phyloP scores from a whole-genome alignment of 2,888 invertebrate genomes.

The Xiphydria camelus region DNA sequence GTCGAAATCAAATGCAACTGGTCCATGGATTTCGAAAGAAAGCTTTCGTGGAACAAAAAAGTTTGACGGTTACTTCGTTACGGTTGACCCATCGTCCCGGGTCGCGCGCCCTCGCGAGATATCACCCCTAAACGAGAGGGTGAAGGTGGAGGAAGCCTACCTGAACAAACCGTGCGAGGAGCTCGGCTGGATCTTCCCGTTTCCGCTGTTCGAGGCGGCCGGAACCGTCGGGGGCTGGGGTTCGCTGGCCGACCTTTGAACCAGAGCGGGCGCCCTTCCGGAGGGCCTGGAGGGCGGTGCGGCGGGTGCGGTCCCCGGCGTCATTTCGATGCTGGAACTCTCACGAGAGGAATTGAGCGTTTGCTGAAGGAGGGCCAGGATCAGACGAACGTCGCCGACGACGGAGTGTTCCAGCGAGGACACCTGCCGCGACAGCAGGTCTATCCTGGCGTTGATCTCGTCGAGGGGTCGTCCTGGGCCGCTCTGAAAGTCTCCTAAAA shows the following conservation, averaged over 20 bases:
- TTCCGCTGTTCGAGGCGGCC: conserved; percentile 59
- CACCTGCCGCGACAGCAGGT: conserved; percentile 71
- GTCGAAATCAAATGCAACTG: conserved; percentile 57
- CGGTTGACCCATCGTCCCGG: too few species aligned
- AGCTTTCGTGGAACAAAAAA: conserved; percentile 49
- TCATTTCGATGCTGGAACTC: conserved; percentile 51
- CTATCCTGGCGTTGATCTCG: conserved; percentile 68
- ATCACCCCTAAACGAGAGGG: background rate
- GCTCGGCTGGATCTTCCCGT: conserved; percentile 50
- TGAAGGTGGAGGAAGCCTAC: conserved; percentile 27
- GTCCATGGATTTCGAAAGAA: conserved; percentile 57
- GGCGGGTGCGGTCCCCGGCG: conserved; percentile 67
- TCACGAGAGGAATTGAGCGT: conserved; percentile 54
- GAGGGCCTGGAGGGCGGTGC: conserved; percentile 56
- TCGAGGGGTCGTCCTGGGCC: conserved; percentile 60
- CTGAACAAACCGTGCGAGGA: conserved; percentile 52
- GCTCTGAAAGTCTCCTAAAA: conserved; percentile 51
- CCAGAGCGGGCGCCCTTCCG: conserved; percentile 57
- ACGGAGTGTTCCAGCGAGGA: conserved; percentile 74
- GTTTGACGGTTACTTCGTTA: too few species aligned
- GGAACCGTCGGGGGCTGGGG: conserved; percentile 64
- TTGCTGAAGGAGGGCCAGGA: conserved; percentile 69
- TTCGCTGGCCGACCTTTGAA: conserved; percentile 66
- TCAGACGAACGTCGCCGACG: conserved; percentile 73
- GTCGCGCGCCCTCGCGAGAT: too few species aligned